phyloP scores from a whole-genome alignment of 2,113 vertebrate species.

The Myrmecobius fasciatus region DNA sequence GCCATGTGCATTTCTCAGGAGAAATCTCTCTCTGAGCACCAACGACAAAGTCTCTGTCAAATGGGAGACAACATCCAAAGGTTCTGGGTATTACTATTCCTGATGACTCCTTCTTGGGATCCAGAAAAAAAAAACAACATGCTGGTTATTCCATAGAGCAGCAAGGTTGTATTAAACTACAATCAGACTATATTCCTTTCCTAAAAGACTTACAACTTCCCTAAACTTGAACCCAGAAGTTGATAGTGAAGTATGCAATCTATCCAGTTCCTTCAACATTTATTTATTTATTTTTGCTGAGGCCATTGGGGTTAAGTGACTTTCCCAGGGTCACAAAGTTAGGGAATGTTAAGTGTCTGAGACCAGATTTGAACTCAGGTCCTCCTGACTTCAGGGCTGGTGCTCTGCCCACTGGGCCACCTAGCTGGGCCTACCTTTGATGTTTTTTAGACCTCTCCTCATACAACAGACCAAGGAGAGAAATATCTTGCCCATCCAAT shows the following conservation, averaged over 20 bases:
- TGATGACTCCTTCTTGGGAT: background rate
- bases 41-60: background rate
- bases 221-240: background rate
- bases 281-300: background rate
- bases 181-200: background rate
- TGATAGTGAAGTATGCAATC: background rate
- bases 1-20: background rate
- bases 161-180: background rate
- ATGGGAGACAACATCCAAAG: background rate
- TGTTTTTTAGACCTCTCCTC: background rate
- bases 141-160: background rate
- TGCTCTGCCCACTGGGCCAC: too few relatives aligned
- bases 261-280: background rate
- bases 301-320: too few relatives aligned
- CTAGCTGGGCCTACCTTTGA: background rate
- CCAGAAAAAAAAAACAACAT: background rate
- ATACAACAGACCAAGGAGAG: background rate
- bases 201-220: background rate
- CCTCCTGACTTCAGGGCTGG: too few relatives aligned
- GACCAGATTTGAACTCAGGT: too few relatives aligned
- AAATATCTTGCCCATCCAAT: background rate
- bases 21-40: background rate
- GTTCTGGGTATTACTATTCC: background rate
- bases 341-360: too few relatives aligned
- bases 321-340: too few relatives aligned